Evolutionary conservation across 2,888 invertebrate species (phyloP).

Genomic region (Esperia sulphurella): DNA sequence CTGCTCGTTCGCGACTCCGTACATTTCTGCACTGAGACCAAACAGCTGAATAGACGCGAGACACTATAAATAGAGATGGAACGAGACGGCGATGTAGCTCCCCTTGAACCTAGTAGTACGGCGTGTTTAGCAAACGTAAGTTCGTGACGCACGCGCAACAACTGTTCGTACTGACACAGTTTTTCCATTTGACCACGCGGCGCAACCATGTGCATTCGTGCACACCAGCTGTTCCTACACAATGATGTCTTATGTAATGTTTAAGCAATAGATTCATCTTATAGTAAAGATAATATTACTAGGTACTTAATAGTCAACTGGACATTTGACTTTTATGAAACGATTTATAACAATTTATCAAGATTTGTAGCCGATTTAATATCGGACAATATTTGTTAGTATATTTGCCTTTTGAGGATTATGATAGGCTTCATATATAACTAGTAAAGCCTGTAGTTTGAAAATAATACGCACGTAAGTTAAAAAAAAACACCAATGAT

Average conservation of each 20-base stretch:
- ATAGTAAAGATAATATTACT: no score
- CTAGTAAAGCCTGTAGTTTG: no score
- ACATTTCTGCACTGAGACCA: conserved; percentile 74
- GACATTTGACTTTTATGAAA: no score
- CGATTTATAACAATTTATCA: no score
- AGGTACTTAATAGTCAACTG: no score
- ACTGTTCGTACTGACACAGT: conserved; percentile 73
- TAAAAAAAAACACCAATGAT: no score
- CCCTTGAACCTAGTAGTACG: conserved; percentile 74
- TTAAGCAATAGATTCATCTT: neutral
- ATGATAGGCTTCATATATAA: no score
- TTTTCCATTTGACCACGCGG: conserved; percentile 67
- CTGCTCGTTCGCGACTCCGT: conserved; percentile 68
- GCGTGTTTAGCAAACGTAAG: conserved; percentile 53
- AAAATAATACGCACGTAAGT: no score
- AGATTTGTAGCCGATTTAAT: no score
- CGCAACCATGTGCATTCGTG: conserved; percentile 62
- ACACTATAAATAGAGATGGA: conserved; percentile 74
- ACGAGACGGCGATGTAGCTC: conserved; percentile 72
- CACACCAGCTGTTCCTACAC: conserved; percentile 51
- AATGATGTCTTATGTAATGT: conserved; percentile 16
- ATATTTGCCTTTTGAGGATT: no score
- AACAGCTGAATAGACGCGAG: conserved; percentile 69
- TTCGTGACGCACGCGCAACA: conserved; percentile 61
- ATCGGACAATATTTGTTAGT: no score